Base-by-base conservation (phyloP, 2,797 vertebrate species). In the Yasuhikotakia modesta region DNA sequence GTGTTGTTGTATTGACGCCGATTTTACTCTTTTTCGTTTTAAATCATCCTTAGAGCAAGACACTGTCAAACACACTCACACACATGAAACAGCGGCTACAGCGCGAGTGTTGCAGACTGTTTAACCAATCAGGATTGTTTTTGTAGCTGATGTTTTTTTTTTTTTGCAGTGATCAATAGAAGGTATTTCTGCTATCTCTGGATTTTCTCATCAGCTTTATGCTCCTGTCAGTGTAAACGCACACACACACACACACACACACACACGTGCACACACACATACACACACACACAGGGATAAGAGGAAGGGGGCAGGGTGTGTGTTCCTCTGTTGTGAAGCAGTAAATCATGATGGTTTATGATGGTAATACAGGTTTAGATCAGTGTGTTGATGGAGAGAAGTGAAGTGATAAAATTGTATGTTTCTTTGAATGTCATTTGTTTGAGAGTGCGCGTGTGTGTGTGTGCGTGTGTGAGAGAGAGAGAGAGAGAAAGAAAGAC, bases 311-410 rank as follows among this genome's bases (percentile, higher is more conserved):
- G 27, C 27, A 67, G 68, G 76, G 53, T 81, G 77, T 68, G 77
- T 73, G 82, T 83, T 81, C 80, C 72, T 79, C 53, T 58, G 66
- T 74, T 57, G 55, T 39, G 7, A 27, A 12, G 73, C 84, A 74
- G 73, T 79, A 81, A 83, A 85, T 85, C 81, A 81, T 81, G 65
- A n/a, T n/a, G n/a, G n/a, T 81, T 84, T 83, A 66, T 85, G 82
- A 83, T 76, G 79, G 81, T 83, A 76, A 77, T 52, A 57, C 61
- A 65, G 82, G 64, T 78, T 73, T 57, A 53, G 79, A 80, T 82
- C 82, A 74, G 64, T 67, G 82, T 77, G 77, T 69, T 73, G 72
- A 70, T 66, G 78, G 58, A 83, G 64, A 72, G 76, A 73, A 68
- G 64, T 84, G 76, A 81, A 84, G 81, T 81, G 77, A 84, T 84